Conservation (phyloP, 2,888 invertebrate genomes). For the Cryptocheilus praepositus region DNA sequence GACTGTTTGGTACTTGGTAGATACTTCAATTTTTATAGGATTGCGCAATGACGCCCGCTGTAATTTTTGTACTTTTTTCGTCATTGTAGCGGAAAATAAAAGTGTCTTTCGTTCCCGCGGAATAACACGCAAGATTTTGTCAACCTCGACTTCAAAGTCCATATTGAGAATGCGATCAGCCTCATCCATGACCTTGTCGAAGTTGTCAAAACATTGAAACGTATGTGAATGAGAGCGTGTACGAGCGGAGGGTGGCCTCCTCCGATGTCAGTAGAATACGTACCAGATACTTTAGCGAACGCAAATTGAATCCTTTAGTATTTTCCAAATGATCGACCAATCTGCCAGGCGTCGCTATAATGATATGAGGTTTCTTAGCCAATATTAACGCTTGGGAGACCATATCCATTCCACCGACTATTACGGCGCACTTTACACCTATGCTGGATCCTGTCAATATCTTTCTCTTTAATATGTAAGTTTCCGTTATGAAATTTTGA, state of each 20-base stretch:
- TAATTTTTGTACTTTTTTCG: conserved; percentile 95
- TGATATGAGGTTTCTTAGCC: conserved; percentile 97
- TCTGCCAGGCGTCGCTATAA: conserved; percentile 97
- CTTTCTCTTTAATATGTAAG: neutral
- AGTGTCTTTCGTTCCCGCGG: conserved; percentile 94
- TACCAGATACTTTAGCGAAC: conserved; percentile 91
- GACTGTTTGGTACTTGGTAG: conserved; percentile 98
- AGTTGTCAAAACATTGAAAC: neutral
- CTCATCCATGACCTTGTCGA: conserved; percentile 94
- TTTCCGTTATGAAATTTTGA: neutral
- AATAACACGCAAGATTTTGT: conserved; percentile 94
- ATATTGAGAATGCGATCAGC: conserved; percentile 98
- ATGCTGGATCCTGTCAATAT: conserved; percentile 83
- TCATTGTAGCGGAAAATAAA: conserved; percentile 99
- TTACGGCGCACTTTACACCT: conserved; percentile 95
- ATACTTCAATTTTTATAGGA: conserved; percentile 97
- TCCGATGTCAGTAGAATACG: neutral
- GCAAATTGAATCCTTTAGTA: conserved; percentile 96
- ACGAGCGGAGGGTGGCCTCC: neutral
- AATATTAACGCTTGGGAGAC: conserved; percentile 92
- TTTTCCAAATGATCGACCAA: conserved; percentile 97
- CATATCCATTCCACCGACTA: conserved; percentile 99
- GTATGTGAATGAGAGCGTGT: neutral
- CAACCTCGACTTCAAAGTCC: conserved; percentile 99
- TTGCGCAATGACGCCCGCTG: conserved; percentile 96